Conservation (phyloP, 1,140 invertebrate genomes). For the Drosophila biarmipes region DNA sequence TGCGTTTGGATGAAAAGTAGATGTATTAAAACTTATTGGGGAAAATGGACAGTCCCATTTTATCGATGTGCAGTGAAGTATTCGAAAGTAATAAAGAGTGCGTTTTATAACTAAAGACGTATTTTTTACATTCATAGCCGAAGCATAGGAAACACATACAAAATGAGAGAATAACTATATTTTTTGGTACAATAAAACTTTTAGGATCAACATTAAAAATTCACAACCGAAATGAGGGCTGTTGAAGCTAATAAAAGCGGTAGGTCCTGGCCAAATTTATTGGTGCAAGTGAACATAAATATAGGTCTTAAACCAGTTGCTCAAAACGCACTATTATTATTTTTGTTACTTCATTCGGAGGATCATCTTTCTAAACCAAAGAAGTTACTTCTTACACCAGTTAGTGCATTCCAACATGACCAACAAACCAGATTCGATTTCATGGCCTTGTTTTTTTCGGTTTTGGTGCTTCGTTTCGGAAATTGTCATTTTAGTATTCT, state of each 20-base stretch:
- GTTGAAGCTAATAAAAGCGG: neutral
- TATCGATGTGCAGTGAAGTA: too few species aligned
- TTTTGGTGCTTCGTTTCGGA: conserved; percentile 65
- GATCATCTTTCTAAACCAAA: neutral
- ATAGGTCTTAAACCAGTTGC: neutral
- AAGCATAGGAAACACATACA: neutral
- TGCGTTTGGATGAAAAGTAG: neutral
- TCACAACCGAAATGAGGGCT: neutral
- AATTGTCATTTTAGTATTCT: conserved; percentile 80
- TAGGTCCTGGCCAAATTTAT: neutral
- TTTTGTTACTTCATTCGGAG: neutral
- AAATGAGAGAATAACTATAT: neutral
- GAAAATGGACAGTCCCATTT: too few species aligned
- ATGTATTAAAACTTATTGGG: neutral
- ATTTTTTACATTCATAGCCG: neutral
- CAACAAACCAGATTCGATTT: conserved; percentile 4
- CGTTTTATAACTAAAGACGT: neutral
- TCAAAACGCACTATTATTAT: neutral
- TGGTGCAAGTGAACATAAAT: neutral
- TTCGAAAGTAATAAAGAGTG: too few species aligned
- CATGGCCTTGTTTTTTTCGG: conserved; percentile 59
- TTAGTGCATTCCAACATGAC: conserved; percentile 33
- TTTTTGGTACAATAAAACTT: neutral
- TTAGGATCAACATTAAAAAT: neutral
- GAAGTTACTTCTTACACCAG: neutral